phyloP scores from a whole-genome alignment of 92 coral and sea anemone species.

The Epizoanthus ramosus region DNA sequence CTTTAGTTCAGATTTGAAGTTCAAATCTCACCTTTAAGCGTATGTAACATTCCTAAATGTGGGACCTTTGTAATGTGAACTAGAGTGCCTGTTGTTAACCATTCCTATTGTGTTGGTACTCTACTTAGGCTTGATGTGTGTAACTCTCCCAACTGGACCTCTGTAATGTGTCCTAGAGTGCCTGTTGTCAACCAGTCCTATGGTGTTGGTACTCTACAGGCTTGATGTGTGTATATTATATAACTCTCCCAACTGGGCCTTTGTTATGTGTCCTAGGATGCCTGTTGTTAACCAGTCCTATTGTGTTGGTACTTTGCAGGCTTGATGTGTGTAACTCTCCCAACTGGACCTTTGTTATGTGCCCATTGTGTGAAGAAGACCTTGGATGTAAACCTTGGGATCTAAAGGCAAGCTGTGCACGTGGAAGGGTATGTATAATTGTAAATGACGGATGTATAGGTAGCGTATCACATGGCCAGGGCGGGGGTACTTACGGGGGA shows the following conservation, averaged over 20 bases:
- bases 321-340: constrained; percentile 94
- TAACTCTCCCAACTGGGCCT: too few species aligned
- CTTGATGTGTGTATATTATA: too few species aligned
- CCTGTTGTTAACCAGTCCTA: background rate
- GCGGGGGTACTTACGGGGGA: too few species aligned
- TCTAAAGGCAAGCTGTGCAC: constrained; percentile 84
- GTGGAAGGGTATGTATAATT: constrained; percentile 75
- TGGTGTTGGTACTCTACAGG: too few species aligned
- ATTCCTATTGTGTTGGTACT: background rate
- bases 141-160: constrained; percentile 86
- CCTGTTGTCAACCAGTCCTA: too few species aligned
- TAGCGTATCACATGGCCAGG: too few species aligned
- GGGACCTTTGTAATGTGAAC: too few species aligned
- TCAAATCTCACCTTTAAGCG: too few species aligned
- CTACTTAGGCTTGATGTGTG: constrained; percentile 90
- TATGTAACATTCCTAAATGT: too few species aligned
- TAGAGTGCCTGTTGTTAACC: background rate
- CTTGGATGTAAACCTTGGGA: constrained; percentile 95
- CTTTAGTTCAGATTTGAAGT: background rate
- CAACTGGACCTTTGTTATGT: constrained; percentile 91
- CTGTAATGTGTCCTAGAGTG: constrained; percentile 98
- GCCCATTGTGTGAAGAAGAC: constrained; percentile 93
- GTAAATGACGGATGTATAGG: too few species aligned
- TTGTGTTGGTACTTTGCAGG: constrained; percentile 41
- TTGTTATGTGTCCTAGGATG: too few species aligned